These are phyloP conservation scores for Nysson spinosus DNA, from an alignment of 2,888 invertebrate species.

Conservation along the genomic window DNA sequence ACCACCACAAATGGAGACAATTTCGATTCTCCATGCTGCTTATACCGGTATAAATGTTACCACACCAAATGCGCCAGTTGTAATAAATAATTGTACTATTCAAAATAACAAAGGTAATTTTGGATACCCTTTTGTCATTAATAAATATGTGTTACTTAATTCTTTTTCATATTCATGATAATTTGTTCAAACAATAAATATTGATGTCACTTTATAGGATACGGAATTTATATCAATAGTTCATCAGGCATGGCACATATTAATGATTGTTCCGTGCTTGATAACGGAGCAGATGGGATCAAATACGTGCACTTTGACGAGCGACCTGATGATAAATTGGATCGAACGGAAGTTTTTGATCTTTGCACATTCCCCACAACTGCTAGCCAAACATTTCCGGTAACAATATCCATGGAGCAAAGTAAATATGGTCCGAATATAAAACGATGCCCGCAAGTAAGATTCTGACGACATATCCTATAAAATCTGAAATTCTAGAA, in stretches of 20 bases:
- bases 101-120: slow-evolving; percentile 86
- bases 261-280: slow-evolving; percentile 86
- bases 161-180: background rate
- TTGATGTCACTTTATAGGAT: slow-evolving; percentile 80
- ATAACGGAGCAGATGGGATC: slow-evolving; percentile 94
- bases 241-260: slow-evolving; percentile 89
- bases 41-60: slow-evolving; percentile 96
- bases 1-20: slow-evolving; percentile 91
- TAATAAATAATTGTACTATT: slow-evolving; percentile 89
- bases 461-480: slow-evolving; percentile 15
- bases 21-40: slow-evolving; percentile 91
- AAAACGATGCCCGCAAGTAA: slow-evolving; percentile 86
- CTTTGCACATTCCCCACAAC: slow-evolving; percentile 91
- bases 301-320: slow-evolving; percentile 91
- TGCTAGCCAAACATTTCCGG: slow-evolving; percentile 91
- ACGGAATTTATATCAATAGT: slow-evolving; percentile 93
- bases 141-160: background rate
- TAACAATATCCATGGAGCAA: slow-evolving; percentile 90
- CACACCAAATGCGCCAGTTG: slow-evolving; percentile 88
- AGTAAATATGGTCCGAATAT: slow-evolving; percentile 84
- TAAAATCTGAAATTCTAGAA: too few species aligned
- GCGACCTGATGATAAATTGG: slow-evolving; percentile 85
- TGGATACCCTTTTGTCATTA: too few species aligned
- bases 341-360: slow-evolving; percentile 88
- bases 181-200: background rate